Evolutionary conservation across 2,888 invertebrate genomes (phyloP).

Genomic region (Heliconius cydno): DNA sequence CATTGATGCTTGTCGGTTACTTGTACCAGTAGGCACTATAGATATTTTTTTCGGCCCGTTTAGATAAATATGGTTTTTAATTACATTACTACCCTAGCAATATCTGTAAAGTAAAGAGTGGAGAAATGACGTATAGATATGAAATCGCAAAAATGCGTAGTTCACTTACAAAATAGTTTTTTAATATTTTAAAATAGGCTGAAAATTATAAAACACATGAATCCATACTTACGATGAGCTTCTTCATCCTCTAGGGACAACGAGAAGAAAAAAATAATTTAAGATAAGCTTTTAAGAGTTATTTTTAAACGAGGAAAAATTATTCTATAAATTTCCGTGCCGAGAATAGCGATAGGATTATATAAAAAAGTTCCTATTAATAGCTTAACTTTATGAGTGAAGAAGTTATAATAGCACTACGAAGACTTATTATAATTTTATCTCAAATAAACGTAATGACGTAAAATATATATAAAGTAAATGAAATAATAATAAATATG

Average conservation of each 20-base stretch:
- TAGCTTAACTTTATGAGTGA: neutral
- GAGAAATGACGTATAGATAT: neutral
- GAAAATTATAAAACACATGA: neutral
- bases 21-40: neutral
- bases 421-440: neutral
- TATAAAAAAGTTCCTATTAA: constrained; percentile 10
- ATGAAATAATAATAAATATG: neutral
- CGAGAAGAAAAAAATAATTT: neutral
- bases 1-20: neutral
- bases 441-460: neutral
- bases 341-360: neutral
- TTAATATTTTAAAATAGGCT: too few species aligned
- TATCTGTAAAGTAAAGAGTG: neutral
- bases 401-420: neutral
- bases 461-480: neutral
- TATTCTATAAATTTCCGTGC: constrained; percentile 12
- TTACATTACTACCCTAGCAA: neutral
- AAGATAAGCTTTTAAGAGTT: constrained; percentile 12
- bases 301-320: constrained; percentile 12
- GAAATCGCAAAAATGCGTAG: too few species aligned
- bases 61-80: neutral
- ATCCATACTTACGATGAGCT: neutral
- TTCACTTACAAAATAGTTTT: too few species aligned
- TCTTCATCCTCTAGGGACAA: too few species aligned
- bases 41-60: neutral